phyloP scores from a whole-genome alignment of 2,888 invertebrate species.

The Athrips mouffetella region DNA sequence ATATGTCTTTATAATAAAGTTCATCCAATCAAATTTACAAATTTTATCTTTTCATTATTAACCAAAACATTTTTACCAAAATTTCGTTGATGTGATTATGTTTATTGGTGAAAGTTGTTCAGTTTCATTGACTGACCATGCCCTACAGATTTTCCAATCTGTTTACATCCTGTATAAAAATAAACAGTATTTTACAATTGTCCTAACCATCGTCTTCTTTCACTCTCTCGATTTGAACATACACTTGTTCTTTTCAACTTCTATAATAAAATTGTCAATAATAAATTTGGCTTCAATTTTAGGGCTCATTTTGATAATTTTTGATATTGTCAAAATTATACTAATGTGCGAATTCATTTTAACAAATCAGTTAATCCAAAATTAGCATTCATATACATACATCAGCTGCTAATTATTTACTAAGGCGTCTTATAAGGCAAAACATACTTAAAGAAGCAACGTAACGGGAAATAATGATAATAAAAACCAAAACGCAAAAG shows the following conservation, averaged over 20 bases:
- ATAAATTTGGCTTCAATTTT: constrained; percentile 68
- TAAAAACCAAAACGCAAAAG: constrained; percentile 36
- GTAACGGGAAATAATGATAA: constrained; percentile 44
- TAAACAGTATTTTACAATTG: constrained; percentile 75
- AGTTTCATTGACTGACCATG: no score
- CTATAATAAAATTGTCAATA: constrained; percentile 47
- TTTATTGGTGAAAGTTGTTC: no score
- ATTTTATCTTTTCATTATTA: no score
- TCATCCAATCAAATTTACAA: no score
- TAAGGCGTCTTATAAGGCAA: neutral
- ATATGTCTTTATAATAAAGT: no score
- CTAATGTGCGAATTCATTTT: neutral
- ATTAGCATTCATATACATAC: neutral
- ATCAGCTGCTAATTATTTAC: constrained; percentile 4
- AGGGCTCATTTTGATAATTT: constrained; percentile 42
- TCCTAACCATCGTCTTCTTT: constrained; percentile 61
- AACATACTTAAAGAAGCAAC: constrained; percentile 50
- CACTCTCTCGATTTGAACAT: constrained; percentile 49
- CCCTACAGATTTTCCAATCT: no score
- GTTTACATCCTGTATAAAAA: no score
- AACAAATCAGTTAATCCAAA: neutral
- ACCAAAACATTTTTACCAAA: no score
- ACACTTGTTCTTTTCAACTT: constrained; percentile 46
- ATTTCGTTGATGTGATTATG: no score
- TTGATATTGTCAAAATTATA: constrained; percentile 24